These are phyloP conservation scores for Tamandua tetradactyla DNA, from an alignment of 2,797 vertebrate species.

Conservation along the genomic window DNA sequence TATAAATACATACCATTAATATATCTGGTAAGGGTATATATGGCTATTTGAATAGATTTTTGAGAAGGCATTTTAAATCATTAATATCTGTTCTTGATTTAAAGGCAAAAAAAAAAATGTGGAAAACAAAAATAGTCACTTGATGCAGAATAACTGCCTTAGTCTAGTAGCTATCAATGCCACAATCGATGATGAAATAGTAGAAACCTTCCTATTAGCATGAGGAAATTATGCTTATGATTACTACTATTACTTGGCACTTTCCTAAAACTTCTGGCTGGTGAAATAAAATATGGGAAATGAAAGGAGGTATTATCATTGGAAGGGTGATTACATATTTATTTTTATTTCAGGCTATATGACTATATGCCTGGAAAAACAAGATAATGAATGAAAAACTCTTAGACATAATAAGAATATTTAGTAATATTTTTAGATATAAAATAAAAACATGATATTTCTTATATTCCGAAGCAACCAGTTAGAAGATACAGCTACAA, in stretches of 20 bases:
- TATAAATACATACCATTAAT: neutral
- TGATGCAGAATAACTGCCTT: neutral
- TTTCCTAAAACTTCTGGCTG: neutral
- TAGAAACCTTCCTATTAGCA: neutral
- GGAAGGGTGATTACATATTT: neutral
- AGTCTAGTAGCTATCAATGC: neutral
- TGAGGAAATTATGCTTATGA: neutral
- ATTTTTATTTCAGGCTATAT: conserved; percentile 8
- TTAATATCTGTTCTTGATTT: conserved; percentile 19
- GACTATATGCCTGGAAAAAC: neutral
- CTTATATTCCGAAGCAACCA: neutral
- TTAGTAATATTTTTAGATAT: neutral
- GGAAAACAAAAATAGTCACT: neutral
- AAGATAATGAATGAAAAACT: neutral
- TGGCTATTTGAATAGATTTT: conserved; percentile 23
- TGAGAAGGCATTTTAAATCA: neutral
- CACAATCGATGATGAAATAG: neutral
- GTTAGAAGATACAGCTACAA: neutral
- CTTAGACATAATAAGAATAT: neutral
- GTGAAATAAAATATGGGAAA: neutral
- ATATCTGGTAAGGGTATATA: neutral
- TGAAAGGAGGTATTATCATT: neutral
- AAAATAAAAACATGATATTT: conserved; percentile 22
- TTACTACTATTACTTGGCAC: neutral
- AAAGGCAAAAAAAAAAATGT: neutral